Base-by-base conservation (phyloP, 2,113 vertebrate genomes). In the Andinoacara biseriatus region DNA sequence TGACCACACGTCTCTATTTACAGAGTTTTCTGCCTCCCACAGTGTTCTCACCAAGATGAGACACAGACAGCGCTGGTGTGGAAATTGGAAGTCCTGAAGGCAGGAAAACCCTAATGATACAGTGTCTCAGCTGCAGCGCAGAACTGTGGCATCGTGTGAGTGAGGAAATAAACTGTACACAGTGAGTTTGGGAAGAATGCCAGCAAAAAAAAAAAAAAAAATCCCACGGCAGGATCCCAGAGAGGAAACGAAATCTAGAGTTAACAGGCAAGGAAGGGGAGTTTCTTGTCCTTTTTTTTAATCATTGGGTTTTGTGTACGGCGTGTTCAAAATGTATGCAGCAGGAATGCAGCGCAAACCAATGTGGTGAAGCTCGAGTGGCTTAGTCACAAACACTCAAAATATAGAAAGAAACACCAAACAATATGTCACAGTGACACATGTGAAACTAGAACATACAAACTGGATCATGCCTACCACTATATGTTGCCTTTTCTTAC, bases 1-100 rank as follows among this genome's bases (percentile, higher is more conserved):
- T 54, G 69, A 90, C 90, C 87, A 84, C 88, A 86, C 31, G 20
- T 49, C 13, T 90, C 87, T 92, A 93, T 92, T 93, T 90, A 56
- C 90, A 90, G 87, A 63, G 52, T 6, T 10, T 3, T 67, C 58
- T 89, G 81, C 86, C 87, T 92, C 91, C 92, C 89, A 91, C 87
- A 46, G 76, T 83, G 89, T 90, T 91, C 87, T 89, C 91, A 91
- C 83, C 88, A 86, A 31, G 80, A 69, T 8, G 54, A 74, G 81
- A 57, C 84, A 61, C 76, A 88, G 76, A 86, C 86, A 59, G 86
- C 78, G 58, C 63, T 81, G 79, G 88, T 86, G 87, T 78, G 78
- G 81, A 84, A 62, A 80, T 79, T 87, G 88, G 85, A 89, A 85
- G 83, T 80, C 74, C 61, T 59, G 67, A 65, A 85, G 82, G 81